phyloP scores from a whole-genome alignment of 1,140 invertebrate genomes.

The Eriosoma lanigerum region DNA sequence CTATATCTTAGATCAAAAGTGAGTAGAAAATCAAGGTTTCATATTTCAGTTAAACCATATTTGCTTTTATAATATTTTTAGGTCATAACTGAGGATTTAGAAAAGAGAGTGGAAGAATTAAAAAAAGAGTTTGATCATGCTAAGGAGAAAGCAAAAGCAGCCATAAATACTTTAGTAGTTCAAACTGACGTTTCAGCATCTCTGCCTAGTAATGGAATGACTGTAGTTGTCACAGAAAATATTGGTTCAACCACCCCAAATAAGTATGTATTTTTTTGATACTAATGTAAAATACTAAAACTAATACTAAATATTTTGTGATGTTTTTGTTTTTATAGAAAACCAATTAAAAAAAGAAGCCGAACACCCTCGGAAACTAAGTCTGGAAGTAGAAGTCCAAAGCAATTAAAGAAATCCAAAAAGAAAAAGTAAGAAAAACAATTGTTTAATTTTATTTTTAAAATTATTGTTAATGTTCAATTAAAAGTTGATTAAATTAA shows the following conservation, averaged over 20 bases:
- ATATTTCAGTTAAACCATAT: conserved; percentile 16
- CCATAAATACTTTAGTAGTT: neutral
- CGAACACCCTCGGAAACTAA: conserved; percentile 31
- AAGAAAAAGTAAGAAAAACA: conserved; percentile 21
- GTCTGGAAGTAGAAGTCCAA: conserved; percentile 44
- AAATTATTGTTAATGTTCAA: no score
- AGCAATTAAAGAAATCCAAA: conserved; percentile 24
- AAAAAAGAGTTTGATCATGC: conserved; percentile 48
- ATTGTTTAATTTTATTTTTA: neutral
- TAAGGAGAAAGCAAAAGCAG: conserved; percentile 47
- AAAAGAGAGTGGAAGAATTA: conserved; percentile 46
- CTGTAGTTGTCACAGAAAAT: neutral
- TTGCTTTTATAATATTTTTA: conserved; percentile 19
- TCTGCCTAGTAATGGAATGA: conserved; percentile 4
- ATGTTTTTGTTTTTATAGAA: conserved; percentile 25
- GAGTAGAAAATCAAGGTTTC: conserved; percentile 56
- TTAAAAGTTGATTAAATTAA: no score
- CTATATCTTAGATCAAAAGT: conserved; percentile 82
- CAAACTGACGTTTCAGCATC: neutral
- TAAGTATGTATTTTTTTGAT: conserved; percentile 8
- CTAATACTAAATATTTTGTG: neutral
- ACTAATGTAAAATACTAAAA: no score
- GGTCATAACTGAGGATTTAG: conserved; percentile 46
- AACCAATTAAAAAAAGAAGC: conserved; percentile 39
- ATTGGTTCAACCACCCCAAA: neutral